Conservation (phyloP, 2,113 vertebrate genomes). For the Sebastes schlegelii region DNA sequence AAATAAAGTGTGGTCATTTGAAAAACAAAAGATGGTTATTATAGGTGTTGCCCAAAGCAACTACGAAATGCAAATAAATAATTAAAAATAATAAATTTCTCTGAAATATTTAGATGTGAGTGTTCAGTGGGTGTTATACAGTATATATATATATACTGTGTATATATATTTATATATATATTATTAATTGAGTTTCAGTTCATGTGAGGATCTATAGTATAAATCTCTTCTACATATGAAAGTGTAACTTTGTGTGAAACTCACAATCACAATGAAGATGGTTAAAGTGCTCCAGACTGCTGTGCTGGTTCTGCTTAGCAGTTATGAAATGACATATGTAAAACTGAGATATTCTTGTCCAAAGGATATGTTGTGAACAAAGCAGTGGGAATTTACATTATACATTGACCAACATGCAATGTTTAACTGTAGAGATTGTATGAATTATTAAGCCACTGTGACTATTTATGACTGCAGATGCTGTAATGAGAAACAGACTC, state of each 20-base stretch:
- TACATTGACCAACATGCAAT: constrained; percentile 34
- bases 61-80: too few relatives aligned
- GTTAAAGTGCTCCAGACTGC: neutral
- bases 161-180: too few relatives aligned
- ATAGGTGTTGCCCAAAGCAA: too few relatives aligned
- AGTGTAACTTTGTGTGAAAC: neutral
- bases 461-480: constrained; percentile 18
- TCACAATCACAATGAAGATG: neutral
- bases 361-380: neutral
- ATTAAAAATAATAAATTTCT: too few relatives aligned
- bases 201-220: neutral
- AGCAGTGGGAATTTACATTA: constrained; percentile 1
- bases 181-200: neutral
- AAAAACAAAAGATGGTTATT: too few relatives aligned
- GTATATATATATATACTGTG: too few relatives aligned
- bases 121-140: too few relatives aligned
- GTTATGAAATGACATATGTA: neutral
- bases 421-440: neutral
- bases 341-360: neutral
- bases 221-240: neutral
- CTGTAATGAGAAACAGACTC: constrained; percentile 28
- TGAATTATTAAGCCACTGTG: neutral
- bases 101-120: too few relatives aligned
- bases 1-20: too few relatives aligned
- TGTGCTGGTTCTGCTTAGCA: neutral